Evolutionary conservation across 2,113 vertebrate species (phyloP).

Genomic region (Condylura cristata): DNA sequence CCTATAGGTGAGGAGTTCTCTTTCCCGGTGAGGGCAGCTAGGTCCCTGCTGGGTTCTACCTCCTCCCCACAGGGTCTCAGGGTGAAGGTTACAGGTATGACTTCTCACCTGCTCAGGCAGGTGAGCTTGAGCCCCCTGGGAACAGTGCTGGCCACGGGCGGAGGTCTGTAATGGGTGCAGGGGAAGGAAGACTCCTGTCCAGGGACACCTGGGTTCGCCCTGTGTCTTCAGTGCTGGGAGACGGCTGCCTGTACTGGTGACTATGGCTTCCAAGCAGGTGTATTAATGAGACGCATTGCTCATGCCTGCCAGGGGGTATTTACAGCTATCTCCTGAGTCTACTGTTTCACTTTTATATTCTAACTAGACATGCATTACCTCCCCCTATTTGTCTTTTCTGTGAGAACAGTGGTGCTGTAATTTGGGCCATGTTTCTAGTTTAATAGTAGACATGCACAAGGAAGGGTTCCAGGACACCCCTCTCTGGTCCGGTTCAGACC

Average conservation of each 20-base stretch:
- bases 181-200: too few relatives aligned
- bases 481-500: neutral
- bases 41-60: neutral
- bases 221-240: neutral
- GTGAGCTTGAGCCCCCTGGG: neutral
- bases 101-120: neutral
- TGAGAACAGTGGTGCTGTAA: neutral
- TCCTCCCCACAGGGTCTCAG: neutral
- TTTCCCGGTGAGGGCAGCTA: neutral
- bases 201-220: neutral
- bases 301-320: neutral
- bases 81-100: neutral
- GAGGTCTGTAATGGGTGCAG: neutral
- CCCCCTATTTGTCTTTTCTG: neutral
- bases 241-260: neutral
- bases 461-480: neutral
- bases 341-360: slow-evolving; percentile 22
- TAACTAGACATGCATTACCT: neutral
- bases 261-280: neutral
- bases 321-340: neutral
- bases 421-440: neutral
- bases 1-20: neutral
- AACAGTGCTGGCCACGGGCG: rapidly evolving
- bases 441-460: neutral
- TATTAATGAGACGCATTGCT: neutral